Base-by-base conservation (phyloP, 2,888 invertebrate species). In the Agrenia bidenticulata region DNA sequence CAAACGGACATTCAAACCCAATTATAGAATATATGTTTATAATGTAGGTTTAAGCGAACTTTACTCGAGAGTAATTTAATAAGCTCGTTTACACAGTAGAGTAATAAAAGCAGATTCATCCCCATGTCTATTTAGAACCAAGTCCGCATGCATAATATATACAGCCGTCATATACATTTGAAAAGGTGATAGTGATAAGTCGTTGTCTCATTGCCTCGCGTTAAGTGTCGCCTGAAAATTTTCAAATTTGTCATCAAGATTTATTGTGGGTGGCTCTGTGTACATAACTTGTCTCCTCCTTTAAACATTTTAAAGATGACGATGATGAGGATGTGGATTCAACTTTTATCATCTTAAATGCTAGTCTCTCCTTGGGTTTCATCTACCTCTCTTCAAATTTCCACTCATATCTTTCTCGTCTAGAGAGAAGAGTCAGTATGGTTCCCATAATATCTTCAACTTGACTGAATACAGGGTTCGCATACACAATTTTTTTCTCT, bases 201-300 rank as follows among this genome's bases (percentile, higher is more conserved):
- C 56, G 41, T 57, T 39, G n/a, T 51, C 24, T 13, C 24, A 51
- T 51, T 19, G 51, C 51, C 13, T 57, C 41, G 17, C 24, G 55
- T 27, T 26, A 32, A 51, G 61, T 54, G 54, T 54, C 61, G 51
- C 53, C 42, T 59, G 49, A 61, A 54, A 61, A 61, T 54, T 21
- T 42, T 61, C 41, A 11, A 61, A 61, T 61, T 61, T 61, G 61
- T 61, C 61, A 61, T 24, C 61, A 61, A 61, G 61, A 61, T 61
- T 61, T 61, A 61, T 61, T 54, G 42, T 61, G 61, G 61, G 61
- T 61, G 61, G 53, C 56, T 57, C 41, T 57, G 56, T 57, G 56
- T 57, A 57, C 56, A 57, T 21, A 57, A 39, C 41, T 55, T 55
- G 55, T 55, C 55, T 27, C 55, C 32, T 55, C 26, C 55, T 55